These are phyloP conservation scores for Odontomachus brunneus DNA, from an alignment of 1,140 invertebrate genomes.

Conservation along the genomic window DNA sequence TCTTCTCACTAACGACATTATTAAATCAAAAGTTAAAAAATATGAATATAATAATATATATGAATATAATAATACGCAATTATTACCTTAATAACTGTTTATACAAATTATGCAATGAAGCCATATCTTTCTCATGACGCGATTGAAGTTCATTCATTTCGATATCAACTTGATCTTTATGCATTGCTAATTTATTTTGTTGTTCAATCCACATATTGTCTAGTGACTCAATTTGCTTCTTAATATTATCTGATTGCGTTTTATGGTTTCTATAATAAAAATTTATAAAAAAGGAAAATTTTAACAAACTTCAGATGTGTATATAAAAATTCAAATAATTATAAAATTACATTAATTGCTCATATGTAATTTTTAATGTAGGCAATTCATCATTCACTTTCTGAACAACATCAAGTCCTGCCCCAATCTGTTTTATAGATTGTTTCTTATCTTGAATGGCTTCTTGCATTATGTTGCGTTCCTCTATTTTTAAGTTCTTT, in stretches of 20 bases:
- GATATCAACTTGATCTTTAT: slow-evolving; percentile 48
- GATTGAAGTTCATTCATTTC: slow-evolving; percentile 47
- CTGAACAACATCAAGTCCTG: slow-evolving; percentile 62
- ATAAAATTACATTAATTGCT: slow-evolving; percentile 64
- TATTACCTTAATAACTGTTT: slow-evolving; percentile 56
- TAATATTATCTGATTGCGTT: slow-evolving; percentile 34
- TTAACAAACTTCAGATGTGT: slow-evolving; percentile 26
- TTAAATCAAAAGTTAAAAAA: slow-evolving; percentile 26
- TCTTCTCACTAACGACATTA: slow-evolving; percentile 55
- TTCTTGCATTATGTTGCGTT: slow-evolving; percentile 64
- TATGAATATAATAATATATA: not conserved
- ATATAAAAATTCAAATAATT: slow-evolving; percentile 15
- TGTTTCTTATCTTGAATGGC: slow-evolving; percentile 71
- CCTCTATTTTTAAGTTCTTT: slow-evolving; percentile 63
- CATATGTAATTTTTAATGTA: slow-evolving; percentile 40
- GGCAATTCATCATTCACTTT: slow-evolving; percentile 67
- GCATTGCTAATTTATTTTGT: slow-evolving; percentile 45
- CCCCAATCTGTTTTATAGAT: slow-evolving; percentile 70
- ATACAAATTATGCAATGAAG: slow-evolving; percentile 18
- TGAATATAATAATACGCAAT: not conserved
- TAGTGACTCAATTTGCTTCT: slow-evolving; percentile 57
- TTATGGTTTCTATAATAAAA: slow-evolving; percentile 55
- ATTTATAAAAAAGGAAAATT: slow-evolving; percentile 3
- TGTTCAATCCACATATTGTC: slow-evolving; percentile 10
- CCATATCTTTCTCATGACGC: slow-evolving; percentile 41